phyloP scores from a whole-genome alignment of 2,113 vertebrate species.

The Oreocharis arfaki region DNA sequence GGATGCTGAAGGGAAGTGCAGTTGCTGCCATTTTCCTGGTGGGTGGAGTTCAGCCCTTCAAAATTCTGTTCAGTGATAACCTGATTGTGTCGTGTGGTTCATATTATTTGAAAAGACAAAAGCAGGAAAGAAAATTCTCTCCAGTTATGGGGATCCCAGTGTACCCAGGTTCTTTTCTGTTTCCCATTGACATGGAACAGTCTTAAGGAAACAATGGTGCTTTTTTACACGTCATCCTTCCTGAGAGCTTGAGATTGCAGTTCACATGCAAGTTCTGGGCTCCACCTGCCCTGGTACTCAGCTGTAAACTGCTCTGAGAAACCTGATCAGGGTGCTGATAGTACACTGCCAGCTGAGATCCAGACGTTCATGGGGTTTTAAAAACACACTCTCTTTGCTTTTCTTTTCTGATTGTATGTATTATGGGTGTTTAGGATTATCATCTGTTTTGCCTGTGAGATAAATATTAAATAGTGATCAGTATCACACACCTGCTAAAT shows the following conservation, averaged over 20 bases:
- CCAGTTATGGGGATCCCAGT: not conserved
- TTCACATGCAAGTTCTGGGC: not conserved
- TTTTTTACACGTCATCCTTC: not conserved
- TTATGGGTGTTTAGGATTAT: not conserved
- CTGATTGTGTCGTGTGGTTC: not conserved
- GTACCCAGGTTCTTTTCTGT: not conserved
- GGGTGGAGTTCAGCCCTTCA: not conserved
- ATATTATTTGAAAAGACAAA: conserved; percentile 1
- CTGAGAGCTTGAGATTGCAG: not conserved
- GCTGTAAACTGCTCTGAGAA: not conserved
- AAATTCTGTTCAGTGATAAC: not conserved
- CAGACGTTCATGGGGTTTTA: not conserved
- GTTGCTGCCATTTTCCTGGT: not conserved
- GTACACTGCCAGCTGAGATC: not conserved
- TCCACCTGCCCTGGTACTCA: not conserved
- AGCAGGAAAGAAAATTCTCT: conserved; percentile 29
- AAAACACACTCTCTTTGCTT: not conserved
- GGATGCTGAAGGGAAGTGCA: not conserved
- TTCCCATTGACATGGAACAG: not conserved
- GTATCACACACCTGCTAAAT: not conserved
- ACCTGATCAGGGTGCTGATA: not conserved
- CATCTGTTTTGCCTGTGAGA: not conserved
- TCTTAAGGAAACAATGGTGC: not conserved
- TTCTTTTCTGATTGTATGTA: not conserved
- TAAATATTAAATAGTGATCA: not conserved